Evolutionary conservation across 1,140 invertebrate species (phyloP).

Genomic region (Homarus americanus): DNA sequence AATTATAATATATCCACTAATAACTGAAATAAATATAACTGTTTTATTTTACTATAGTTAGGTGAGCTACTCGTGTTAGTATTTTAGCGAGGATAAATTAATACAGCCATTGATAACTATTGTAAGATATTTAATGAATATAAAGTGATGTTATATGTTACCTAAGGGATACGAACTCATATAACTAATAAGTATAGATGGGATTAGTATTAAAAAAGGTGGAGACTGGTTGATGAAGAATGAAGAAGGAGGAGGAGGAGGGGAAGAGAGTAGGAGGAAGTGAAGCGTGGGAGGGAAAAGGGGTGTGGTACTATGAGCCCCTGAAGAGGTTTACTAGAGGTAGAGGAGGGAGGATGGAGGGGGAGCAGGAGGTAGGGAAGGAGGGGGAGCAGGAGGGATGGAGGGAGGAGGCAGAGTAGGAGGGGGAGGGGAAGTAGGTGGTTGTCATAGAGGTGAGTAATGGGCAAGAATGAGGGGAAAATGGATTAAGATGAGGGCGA

Average conservation of each 20-base stretch:
- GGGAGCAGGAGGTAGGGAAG: background rate
- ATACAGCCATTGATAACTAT: no score
- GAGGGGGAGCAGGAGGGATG: background rate
- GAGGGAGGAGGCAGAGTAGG: background rate
- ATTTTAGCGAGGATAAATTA: no score
- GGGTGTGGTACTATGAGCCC: background rate
- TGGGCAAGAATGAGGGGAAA: slow-evolving; percentile 16
- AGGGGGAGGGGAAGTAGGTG: background rate
- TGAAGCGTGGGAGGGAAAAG: background rate
- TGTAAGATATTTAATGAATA: no score
- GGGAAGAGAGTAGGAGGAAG: background rate
- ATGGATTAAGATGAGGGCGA: slow-evolving; percentile 14
- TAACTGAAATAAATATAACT: no score
- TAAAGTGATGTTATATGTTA: no score
- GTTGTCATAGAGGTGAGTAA: slow-evolving; percentile 20
- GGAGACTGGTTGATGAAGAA: no score
- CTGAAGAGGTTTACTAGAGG: background rate
- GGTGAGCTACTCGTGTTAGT: no score
- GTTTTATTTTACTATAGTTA: no score
- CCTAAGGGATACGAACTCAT: no score
- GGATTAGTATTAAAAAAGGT: no score
- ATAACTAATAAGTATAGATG: no score
- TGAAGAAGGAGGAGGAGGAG: background rate
- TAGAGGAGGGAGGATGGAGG: background rate
- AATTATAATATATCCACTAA: no score